A percentile compares a stretch with the other conserved stretches of the same genome.
phyloP scores from a whole-genome alignment of 2,113 vertebrate genomes.

The Oxyruncus cristatus region DNA sequence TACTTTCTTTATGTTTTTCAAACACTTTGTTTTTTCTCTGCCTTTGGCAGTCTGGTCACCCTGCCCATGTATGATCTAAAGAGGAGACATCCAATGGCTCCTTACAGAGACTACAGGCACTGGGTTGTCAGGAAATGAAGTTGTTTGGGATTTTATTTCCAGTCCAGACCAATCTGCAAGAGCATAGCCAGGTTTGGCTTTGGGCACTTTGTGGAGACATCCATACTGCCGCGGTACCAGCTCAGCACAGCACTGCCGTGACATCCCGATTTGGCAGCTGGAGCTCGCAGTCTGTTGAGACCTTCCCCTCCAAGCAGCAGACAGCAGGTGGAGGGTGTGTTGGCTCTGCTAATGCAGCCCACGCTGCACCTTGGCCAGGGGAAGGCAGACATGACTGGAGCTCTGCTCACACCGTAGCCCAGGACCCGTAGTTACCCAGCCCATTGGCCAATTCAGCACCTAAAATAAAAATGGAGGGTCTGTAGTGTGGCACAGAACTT shows the following conservation, averaged over 20 bases:
- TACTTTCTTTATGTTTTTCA: neutral
- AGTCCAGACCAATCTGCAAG: neutral
- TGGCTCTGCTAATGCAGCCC: fast-evolving
- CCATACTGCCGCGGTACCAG: fast-evolving
- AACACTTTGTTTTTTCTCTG: neutral
- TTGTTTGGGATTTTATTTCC: neutral
- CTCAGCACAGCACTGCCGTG: neutral
- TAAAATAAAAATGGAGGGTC: neutral
- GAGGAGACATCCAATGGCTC: fast-evolving
- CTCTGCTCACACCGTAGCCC: fast-evolving
- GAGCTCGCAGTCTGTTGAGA: neutral
- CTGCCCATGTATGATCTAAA: neutral
- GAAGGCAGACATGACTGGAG: neutral
- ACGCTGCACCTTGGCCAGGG: neutral
- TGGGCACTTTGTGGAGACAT: neutral
- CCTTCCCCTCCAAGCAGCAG: neutral
- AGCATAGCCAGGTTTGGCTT: neutral
- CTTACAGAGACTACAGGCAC: neutral
- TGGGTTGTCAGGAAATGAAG: neutral
- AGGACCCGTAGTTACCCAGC: neutral
- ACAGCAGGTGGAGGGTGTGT: neutral
- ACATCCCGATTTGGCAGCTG: neutral
- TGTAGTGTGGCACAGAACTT: too few relatives aligned
- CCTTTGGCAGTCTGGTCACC: neutral
- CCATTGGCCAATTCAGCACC: neutral